Conservation (phyloP, 2,888 invertebrate genomes). For the Panopea generosa region DNA sequence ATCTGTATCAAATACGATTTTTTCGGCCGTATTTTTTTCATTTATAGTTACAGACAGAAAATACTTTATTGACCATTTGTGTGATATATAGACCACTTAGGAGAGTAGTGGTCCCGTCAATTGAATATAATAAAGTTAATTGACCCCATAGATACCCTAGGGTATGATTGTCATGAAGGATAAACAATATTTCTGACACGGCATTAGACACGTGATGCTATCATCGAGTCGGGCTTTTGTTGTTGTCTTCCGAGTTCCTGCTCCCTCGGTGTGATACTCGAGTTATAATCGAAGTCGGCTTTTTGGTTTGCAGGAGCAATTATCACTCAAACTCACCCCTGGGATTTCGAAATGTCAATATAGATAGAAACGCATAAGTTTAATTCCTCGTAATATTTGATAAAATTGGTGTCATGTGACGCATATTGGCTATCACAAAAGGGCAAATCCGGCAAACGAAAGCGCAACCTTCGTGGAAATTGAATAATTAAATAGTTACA, state of each 20-base stretch:
- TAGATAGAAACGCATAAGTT: slow-evolving; percentile 38
- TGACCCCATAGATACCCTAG: slow-evolving; percentile 31
- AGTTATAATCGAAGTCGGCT: slow-evolving; percentile 34
- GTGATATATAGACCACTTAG: slow-evolving; percentile 32
- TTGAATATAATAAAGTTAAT: slow-evolving; percentile 52
- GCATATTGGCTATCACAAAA: slow-evolving; percentile 13
- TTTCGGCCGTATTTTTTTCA: too few relatives aligned
- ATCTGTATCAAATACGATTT: too few relatives aligned
- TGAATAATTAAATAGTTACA: slow-evolving; percentile 5
- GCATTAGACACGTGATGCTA: slow-evolving; percentile 24
- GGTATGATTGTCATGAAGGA: slow-evolving; percentile 14
- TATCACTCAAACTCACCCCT: slow-evolving; percentile 22
- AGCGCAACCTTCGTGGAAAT: slow-evolving; percentile 20
- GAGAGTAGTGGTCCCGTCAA: slow-evolving; percentile 21
- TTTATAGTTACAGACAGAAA: neutral
- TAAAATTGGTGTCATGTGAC: slow-evolving; percentile 37
- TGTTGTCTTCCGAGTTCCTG: slow-evolving; percentile 8
- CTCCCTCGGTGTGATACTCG: slow-evolving; percentile 13
- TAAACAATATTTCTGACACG: slow-evolving; percentile 46
- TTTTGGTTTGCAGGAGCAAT: slow-evolving; percentile 19
- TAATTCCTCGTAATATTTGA: slow-evolving; percentile 40
- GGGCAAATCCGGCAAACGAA: slow-evolving; percentile 24
- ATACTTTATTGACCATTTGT: slow-evolving; percentile 55
- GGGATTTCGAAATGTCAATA: slow-evolving; percentile 36
- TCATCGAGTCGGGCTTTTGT: slow-evolving; percentile 19